These are phyloP conservation scores for Tetrax tetrax DNA, from an alignment of 2,113 vertebrate species.

Conservation along the genomic window DNA sequence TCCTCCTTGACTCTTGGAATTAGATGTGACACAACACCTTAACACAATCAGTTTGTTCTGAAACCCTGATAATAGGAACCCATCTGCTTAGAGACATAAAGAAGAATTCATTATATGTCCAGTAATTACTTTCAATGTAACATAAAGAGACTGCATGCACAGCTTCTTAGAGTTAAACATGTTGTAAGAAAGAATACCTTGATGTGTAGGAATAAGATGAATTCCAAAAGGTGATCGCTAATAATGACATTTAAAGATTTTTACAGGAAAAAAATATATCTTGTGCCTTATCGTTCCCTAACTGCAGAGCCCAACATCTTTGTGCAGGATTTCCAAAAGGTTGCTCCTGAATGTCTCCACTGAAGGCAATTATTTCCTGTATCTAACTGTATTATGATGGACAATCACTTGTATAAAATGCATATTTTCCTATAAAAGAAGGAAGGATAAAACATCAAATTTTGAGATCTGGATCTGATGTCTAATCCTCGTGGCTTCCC, in stretches of 20 bases:
- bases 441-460: neutral
- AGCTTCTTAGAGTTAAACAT: slow-evolving; percentile 48
- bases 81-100: slow-evolving; percentile 66
- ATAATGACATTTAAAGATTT: slow-evolving; percentile 20
- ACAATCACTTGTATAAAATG: neutral
- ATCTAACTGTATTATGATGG: neutral
- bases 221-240: slow-evolving; percentile 14
- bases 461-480: neutral
- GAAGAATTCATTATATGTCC: slow-evolving; percentile 48
- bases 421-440: neutral
- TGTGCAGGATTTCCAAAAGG: neutral
- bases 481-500: neutral
- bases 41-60: slow-evolving; percentile 57
- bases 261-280: neutral
- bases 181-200: slow-evolving; percentile 15
- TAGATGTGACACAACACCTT: slow-evolving; percentile 59
- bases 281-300: neutral
- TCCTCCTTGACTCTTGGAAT: slow-evolving; percentile 56
- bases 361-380: neutral
- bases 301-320: neutral
- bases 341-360: neutral
- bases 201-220: neutral
- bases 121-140: slow-evolving; percentile 57
- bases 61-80: slow-evolving; percentile 58
- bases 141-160: slow-evolving; percentile 17